These are phyloP conservation scores for Pteromalus puparum DNA, from an alignment of 1,140 invertebrate genomes.

Conservation along the genomic window DNA sequence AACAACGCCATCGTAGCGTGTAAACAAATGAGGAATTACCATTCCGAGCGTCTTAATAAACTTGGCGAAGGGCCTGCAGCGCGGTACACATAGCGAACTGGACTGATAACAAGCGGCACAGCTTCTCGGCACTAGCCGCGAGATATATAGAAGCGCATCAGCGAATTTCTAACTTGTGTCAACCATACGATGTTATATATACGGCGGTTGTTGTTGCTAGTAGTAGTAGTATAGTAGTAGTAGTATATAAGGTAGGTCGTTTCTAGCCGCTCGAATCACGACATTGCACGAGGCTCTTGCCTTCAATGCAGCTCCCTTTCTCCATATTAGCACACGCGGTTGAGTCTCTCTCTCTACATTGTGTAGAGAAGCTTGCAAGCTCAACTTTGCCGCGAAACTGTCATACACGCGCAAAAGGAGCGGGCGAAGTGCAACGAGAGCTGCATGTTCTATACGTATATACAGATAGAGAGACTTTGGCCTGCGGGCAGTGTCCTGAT, in stretches of 20 bases:
- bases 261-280: constrained; percentile 26
- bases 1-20: background rate
- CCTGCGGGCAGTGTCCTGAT: constrained; percentile 38
- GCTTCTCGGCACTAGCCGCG: background rate
- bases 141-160: background rate
- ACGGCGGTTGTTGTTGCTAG: background rate
- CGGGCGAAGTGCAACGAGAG: background rate
- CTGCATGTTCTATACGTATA: too few species aligned
- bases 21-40: constrained; percentile 45
- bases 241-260: background rate
- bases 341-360: background rate
- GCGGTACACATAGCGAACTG: background rate
- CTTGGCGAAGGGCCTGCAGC: background rate
- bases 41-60: constrained; percentile 34
- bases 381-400: constrained; percentile 5
- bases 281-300: background rate
- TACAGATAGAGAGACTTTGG: background rate
- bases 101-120: constrained; percentile 3
- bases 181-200: constrained; percentile 67
- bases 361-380: background rate
- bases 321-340: background rate
- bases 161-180: constrained; percentile 77
- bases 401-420: background rate
- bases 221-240: background rate
- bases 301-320: background rate